A percentile compares a stretch with the other conserved stretches of the same genome.
phyloP scores from a whole-genome alignment of 2,888 invertebrate species.

The Uropetala carovei region DNA sequence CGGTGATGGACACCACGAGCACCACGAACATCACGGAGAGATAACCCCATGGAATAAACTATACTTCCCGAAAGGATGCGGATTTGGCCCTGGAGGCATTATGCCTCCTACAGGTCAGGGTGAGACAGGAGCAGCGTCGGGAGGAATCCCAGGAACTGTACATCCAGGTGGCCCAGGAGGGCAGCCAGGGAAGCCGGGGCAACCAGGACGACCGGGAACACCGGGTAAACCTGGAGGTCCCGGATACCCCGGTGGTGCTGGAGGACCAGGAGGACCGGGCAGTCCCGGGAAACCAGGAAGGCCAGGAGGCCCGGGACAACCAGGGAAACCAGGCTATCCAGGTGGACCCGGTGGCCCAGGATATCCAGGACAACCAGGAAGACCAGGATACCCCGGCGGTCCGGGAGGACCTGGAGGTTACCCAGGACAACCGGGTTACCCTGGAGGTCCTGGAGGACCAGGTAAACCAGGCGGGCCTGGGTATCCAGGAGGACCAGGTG shows the following conservation, averaged over 20 bases:
- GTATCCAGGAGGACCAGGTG: slow-evolving; percentile 69
- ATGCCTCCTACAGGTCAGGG: slow-evolving; percentile 66
- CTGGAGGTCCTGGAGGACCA: slow-evolving; percentile 71
- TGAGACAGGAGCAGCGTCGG: slow-evolving; percentile 62
- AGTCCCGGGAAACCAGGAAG: slow-evolving; percentile 70
- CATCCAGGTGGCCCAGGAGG: slow-evolving; percentile 73
- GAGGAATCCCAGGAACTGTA: slow-evolving; percentile 55
- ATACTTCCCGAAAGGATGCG: slow-evolving; percentile 86
- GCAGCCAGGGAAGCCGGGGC: slow-evolving; percentile 70
- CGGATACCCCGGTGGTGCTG: slow-evolving; percentile 71
- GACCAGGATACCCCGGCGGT: slow-evolving; percentile 69
- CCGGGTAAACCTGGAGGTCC: slow-evolving; percentile 69
- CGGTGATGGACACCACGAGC: slow-evolving; percentile 69
- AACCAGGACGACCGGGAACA: slow-evolving; percentile 71
- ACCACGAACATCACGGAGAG: slow-evolving; percentile 77
- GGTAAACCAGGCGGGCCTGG: slow-evolving; percentile 27
- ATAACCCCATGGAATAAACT: slow-evolving; percentile 82
- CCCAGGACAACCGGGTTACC: slow-evolving; percentile 66
- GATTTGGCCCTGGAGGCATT: slow-evolving; percentile 74
- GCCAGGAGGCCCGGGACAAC: slow-evolving; percentile 74
- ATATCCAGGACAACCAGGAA: slow-evolving; percentile 72
- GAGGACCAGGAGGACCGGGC: slow-evolving; percentile 68
- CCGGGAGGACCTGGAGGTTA: slow-evolving; percentile 20
- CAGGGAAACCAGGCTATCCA: slow-evolving; percentile 72
- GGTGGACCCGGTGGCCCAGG: slow-evolving; percentile 68